Percentiles rank a stretch among this genome's conserved stretches.
These are phyloP conservation scores for Popillia japonica DNA, from an alignment of 1,140 invertebrate species.

Conservation along the genomic window DNA sequence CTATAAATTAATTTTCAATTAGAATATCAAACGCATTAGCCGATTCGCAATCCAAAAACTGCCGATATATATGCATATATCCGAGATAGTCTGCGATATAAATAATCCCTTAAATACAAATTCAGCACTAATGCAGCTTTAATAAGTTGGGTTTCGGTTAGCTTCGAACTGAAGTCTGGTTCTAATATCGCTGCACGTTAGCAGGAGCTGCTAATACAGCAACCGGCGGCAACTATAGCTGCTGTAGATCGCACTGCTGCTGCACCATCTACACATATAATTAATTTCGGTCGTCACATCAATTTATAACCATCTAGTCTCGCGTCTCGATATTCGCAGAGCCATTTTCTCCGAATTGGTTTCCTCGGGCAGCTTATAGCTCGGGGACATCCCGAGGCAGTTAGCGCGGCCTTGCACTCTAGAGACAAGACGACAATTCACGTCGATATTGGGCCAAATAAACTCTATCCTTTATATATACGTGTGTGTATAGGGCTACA, in stretches of 20 bases:
- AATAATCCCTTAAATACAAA: slow-evolving; percentile 31
- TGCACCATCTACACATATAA: slow-evolving; percentile 39
- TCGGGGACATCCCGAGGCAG: slow-evolving; percentile 42
- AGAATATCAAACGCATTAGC: slow-evolving; percentile 22
- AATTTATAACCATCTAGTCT: slow-evolving; percentile 45
- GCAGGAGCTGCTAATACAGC: slow-evolving; percentile 20
- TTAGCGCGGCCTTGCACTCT: slow-evolving; percentile 44
- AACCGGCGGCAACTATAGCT: not conserved
- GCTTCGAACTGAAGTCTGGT: not conserved
- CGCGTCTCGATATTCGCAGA: slow-evolving; percentile 41
- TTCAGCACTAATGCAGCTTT: slow-evolving; percentile 33
- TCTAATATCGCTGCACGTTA: slow-evolving; percentile 8
- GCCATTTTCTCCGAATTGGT: slow-evolving; percentile 44
- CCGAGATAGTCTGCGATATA: slow-evolving; percentile 26
- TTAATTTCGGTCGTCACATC: slow-evolving; percentile 42
- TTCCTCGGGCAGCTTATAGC: slow-evolving; percentile 43
- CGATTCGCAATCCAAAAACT: slow-evolving; percentile 14
- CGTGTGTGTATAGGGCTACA: not conserved
- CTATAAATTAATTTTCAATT: slow-evolving; percentile 26
- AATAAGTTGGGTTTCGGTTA: not conserved
- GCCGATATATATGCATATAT: not conserved
- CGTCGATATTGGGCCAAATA: slow-evolving; percentile 42
- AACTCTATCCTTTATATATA: slow-evolving; percentile 40
- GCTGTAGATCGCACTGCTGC: not conserved
- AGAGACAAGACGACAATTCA: slow-evolving; percentile 45